Base-by-base conservation (phyloP, 2,797 vertebrate species). In the Aselliscus stoliczkanus region DNA sequence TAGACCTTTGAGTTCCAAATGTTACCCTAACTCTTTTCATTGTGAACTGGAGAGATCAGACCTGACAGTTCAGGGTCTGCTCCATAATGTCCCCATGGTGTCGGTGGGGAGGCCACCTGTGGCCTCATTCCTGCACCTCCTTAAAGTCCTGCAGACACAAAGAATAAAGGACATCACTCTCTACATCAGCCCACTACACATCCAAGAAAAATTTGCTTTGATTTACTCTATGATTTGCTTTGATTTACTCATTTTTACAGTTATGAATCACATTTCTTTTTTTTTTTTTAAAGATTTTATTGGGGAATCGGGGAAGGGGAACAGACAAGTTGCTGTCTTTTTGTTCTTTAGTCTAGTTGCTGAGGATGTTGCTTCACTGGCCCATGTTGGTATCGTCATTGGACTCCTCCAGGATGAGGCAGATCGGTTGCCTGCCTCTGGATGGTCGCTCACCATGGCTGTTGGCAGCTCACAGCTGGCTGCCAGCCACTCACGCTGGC, bases 51-150 rank as follows among this genome's bases (percentile, higher is more conserved):
- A 1, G 10, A 14, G 50, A 12, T 34, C 47, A 12, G 42, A 58
- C 58, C 31, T 5, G 4, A 52, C 31, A 47, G 15, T 47, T 47
- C 5, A 4, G 3, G 29, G 42, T 39, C 42, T 31, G 64, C 27
- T 8, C 31, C 0, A 2, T 25, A 21, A 11, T 2, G 14, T 27
- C 2, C 12, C 21, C 37, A 2, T 0, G 4, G 18, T 15, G 37
- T 1, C 3, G 7, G 50, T 14, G 7, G 1, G 21, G 29, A 50
- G 56, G 31, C 15, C 84, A 13, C 42, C 39, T 15, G 4, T 2
- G 4, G 4, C 1, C 2, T 17, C 17, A 1, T 7, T 8, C 34
- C 3, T 2, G 9, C 1, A 5, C 17, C 76, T 58, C 29, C 37
- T 58, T 23, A 29, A 47, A 44, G 65, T 47, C 39, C 64, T 25